A percentile compares a stretch with the other conserved stretches of the same genome.
These are phyloP conservation scores for Apogon talboti DNA, from an alignment of 2,797 vertebrate species.

Conservation along the genomic window DNA sequence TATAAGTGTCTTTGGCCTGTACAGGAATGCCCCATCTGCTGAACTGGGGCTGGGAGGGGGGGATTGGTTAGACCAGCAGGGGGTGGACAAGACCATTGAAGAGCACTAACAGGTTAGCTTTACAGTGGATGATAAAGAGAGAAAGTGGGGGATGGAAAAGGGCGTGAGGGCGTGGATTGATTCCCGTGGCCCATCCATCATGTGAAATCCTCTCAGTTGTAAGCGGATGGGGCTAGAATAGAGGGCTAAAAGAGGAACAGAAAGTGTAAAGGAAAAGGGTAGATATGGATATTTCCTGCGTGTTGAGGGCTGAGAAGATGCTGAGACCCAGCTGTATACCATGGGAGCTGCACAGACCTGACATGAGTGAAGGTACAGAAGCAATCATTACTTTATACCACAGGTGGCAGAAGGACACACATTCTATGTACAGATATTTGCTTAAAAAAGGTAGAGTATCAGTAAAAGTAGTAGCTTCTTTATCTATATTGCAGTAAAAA, in stretches of 20 bases:
- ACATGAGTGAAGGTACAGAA: constrained; percentile 60
- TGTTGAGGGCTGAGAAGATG: constrained; percentile 53
- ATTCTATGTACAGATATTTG: too few species aligned
- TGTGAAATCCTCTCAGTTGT: constrained; percentile 42
- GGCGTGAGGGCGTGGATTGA: constrained; percentile 48
- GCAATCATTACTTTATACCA: constrained; percentile 20
- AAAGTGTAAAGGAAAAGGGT: constrained; percentile 17
- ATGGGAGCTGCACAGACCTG: constrained; percentile 59
- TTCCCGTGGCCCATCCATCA: constrained; percentile 43
- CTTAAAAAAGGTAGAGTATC: too few species aligned
- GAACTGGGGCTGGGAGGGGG: constrained; percentile 8
- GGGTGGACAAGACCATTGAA: constrained; percentile 37
- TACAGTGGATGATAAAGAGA: constrained; percentile 26
- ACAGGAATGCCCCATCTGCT: constrained; percentile 56
- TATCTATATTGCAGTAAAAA: too few species aligned
- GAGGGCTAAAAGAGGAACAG: constrained; percentile 14
- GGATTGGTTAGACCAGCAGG: constrained; percentile 39
- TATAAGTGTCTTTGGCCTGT: constrained; percentile 39
- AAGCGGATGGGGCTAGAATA: constrained; percentile 26
- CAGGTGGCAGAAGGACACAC: constrained; percentile 27
- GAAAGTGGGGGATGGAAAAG: constrained; percentile 40
- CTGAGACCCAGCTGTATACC: constrained; percentile 68
- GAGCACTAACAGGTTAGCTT: constrained; percentile 28
- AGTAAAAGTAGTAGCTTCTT: too few species aligned
- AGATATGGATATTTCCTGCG: constrained; percentile 51